Conservation (phyloP, 2,888 invertebrate species). For the Oscheius sp. region DNA sequence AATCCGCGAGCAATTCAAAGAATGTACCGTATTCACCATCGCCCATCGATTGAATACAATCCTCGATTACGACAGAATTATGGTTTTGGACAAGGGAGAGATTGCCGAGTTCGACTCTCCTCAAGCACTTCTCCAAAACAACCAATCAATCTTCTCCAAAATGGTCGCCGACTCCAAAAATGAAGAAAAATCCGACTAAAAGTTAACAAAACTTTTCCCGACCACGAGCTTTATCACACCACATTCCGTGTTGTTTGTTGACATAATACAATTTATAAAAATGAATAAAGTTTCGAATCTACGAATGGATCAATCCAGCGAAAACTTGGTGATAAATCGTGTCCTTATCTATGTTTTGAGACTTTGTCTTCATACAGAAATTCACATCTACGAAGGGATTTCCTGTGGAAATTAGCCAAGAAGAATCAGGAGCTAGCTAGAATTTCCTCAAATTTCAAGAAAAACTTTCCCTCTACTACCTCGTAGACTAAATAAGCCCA, state of each 20-base stretch:
- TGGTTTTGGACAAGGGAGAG: conserved; percentile 72
- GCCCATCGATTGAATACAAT: conserved; percentile 86
- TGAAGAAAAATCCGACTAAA: conserved; percentile 5
- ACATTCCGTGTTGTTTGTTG: conserved; percentile 14
- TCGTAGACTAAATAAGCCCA: too few species aligned
- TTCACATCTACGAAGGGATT: too few species aligned
- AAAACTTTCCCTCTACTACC: too few species aligned
- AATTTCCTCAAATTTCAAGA: too few species aligned
- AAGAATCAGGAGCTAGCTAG: too few species aligned
- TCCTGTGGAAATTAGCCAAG: too few species aligned
- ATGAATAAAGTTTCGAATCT: background rate
- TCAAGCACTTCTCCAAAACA: conserved; percentile 68
- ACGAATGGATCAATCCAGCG: too few species aligned
- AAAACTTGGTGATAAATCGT: too few species aligned
- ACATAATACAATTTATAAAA: conserved; percentile 18
- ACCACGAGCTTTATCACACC: conserved; percentile 21
- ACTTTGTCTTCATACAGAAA: too few species aligned
- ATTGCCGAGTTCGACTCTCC: conserved; percentile 72
- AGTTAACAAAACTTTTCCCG: background rate
- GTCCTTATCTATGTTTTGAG: too few species aligned
- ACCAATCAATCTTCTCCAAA: conserved; percentile 69
- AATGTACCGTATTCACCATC: conserved; percentile 75
- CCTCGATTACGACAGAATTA: conserved; percentile 78
- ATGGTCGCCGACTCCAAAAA: conserved; percentile 72
- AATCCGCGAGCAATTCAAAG: conserved; percentile 80